phyloP scores from a whole-genome alignment of 1,140 invertebrate species.

The Kradibia gibbosae region DNA sequence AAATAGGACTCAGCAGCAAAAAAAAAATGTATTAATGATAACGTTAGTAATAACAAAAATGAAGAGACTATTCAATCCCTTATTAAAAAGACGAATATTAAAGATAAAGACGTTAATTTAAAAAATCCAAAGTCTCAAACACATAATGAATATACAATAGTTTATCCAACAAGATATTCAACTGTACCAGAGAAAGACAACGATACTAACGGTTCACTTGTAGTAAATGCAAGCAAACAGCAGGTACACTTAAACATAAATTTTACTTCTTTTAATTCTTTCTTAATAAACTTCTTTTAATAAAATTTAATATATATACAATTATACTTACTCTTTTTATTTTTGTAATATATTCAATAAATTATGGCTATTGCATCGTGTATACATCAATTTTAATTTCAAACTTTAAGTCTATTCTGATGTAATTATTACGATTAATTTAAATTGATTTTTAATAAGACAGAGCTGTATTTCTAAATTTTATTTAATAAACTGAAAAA shows the following conservation, averaged over 20 bases:
- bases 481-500: too few relatives aligned
- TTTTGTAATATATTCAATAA: too few relatives aligned
- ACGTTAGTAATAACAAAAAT: neutral
- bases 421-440: too few relatives aligned
- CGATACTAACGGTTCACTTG: neutral
- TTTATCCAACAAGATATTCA: neutral
- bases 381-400: too few relatives aligned
- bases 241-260: conserved; percentile 2
- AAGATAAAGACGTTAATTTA: neutral
- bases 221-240: neutral
- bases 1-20: neutral
- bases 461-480: too few relatives aligned
- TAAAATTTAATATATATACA: too few relatives aligned
- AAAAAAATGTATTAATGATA: neutral
- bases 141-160: neutral
- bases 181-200: neutral
- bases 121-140: neutral
- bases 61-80: neutral
- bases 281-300: too few relatives aligned
- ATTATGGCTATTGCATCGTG: too few relatives aligned
- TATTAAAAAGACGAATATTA: conserved; percentile 7
- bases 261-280: neutral
- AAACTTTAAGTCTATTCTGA: too few relatives aligned
- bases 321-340: too few relatives aligned
- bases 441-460: too few relatives aligned